Percentiles rank a stretch among this genome's conserved stretches.
phyloP scores from a whole-genome alignment of 35 echinoderm and acorn worm species.

The Eucidaris tribuloides region DNA sequence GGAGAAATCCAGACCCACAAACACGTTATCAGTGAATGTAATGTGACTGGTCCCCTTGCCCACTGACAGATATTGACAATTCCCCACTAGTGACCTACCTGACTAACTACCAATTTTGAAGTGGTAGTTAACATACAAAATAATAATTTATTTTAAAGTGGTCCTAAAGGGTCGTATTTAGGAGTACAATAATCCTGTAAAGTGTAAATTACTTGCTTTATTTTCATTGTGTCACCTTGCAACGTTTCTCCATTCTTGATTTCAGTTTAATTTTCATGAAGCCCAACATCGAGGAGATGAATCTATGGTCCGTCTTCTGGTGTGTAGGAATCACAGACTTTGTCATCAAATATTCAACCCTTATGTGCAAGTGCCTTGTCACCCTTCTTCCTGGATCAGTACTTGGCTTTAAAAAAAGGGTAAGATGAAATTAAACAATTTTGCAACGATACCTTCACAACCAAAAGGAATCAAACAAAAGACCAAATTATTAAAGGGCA shows the following conservation, averaged over 20 bases:
- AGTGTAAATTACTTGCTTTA: background rate
- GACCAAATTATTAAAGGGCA: no score
- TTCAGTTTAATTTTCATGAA: conserved; percentile 79
- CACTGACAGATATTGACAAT: no score
- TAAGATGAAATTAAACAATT: no score
- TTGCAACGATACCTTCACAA: no score
- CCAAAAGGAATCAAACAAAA: no score
- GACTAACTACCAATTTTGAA: no score
- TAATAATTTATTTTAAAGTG: background rate
- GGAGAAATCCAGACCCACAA: no score
- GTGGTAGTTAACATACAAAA: no score
- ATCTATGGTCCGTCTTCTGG: conserved; percentile 87
- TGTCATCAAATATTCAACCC: conserved; percentile 85
- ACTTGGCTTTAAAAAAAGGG: conserved; percentile 83
- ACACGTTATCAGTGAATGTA: no score
- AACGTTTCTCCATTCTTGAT: conserved; percentile 22
- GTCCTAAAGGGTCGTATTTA: background rate
- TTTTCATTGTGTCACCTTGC: background rate
- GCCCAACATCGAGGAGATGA: conserved; percentile 71
- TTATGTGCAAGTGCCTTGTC: conserved; percentile 70
- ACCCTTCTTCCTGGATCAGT: conserved; percentile 60
- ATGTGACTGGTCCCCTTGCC: no score
- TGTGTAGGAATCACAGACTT: conserved; percentile 89
- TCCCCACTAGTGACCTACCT: background rate
- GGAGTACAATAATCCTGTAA: background rate